Evolutionary conservation across 2,888 invertebrate genomes (phyloP).

Genomic region (Drosophila helvetica): DNA sequence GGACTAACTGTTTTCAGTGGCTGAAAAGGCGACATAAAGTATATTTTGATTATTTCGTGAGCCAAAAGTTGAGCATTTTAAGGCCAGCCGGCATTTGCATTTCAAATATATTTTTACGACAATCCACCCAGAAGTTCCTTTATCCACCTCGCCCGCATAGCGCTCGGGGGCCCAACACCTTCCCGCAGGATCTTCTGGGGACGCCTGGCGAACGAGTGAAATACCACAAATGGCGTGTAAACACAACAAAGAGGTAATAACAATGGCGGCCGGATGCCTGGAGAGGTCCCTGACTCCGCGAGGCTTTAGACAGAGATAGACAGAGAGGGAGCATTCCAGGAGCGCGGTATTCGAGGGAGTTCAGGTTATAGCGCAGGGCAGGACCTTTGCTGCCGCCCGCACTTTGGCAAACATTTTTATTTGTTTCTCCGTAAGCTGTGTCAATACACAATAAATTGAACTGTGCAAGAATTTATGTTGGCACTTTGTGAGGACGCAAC

Average conservation of each 20-base stretch:
- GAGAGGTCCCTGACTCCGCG: constrained; percentile 39
- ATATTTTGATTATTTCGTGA: constrained; percentile 72
- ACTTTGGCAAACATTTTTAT: constrained; percentile 74
- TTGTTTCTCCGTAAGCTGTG: constrained; percentile 64
- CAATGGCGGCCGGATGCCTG: constrained; percentile 58
- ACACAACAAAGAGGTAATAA: constrained; percentile 79
- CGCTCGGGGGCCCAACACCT: constrained; percentile 14
- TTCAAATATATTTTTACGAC: constrained; percentile 68
- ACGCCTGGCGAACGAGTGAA: constrained; percentile 50
- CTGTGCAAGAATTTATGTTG: constrained; percentile 74
- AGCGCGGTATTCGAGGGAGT: constrained; percentile 31
- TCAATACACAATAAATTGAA: constrained; percentile 77
- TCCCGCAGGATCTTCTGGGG: constrained; percentile 30
- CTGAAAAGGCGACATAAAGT: constrained; percentile 59
- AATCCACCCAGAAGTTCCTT: constrained; percentile 1
- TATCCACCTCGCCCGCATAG: constrained; percentile 13
- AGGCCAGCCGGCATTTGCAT: constrained; percentile 65
- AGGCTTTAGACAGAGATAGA: background rate
- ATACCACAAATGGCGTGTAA: constrained; percentile 76
- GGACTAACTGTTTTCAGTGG: constrained; percentile 40
- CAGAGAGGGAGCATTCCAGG: constrained; percentile 31
- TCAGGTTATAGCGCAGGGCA: constrained; percentile 10
- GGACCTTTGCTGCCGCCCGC: constrained; percentile 32
- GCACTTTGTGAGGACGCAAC: constrained; percentile 59
- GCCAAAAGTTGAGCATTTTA: constrained; percentile 61